phyloP scores from a whole-genome alignment of 2,888 invertebrate genomes.

The Idaea dimidiata region DNA sequence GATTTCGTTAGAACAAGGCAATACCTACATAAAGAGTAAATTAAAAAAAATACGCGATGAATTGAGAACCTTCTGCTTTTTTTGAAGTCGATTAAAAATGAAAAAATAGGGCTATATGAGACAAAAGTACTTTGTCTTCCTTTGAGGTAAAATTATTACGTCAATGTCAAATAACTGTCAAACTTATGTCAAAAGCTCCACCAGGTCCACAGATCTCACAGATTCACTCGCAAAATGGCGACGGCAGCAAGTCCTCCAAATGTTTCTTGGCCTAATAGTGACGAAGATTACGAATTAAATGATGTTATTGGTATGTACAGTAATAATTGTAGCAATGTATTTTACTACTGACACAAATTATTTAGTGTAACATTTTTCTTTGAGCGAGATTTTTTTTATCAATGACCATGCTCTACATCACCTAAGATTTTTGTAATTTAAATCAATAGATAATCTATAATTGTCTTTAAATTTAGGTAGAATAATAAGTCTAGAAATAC shows the following conservation, averaged over 20 bases:
- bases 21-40: too few species aligned
- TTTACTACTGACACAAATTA: neutral
- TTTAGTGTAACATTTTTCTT: neutral
- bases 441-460: neutral
- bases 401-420: neutral
- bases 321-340: constrained; percentile 1
- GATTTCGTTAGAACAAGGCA: too few species aligned
- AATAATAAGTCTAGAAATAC: neutral
- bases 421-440: neutral
- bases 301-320: constrained; percentile 92
- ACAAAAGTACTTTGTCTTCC: too few species aligned
- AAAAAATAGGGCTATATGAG: too few species aligned
- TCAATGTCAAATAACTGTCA: neutral
- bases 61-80: too few species aligned
- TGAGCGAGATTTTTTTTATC: too few species aligned
- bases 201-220: neutral
- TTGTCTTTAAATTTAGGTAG: neutral
- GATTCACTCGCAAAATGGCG: constrained; percentile 70
- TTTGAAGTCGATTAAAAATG: too few species aligned
- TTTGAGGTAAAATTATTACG: constrained; percentile 20
- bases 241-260: constrained; percentile 50
- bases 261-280: constrained; percentile 91
- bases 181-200: neutral
- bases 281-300: constrained; percentile 94
- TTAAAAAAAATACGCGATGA: too few species aligned